Percentiles rank a stretch among this genome's conserved stretches.
These are phyloP conservation scores for Pinna nobilis DNA, from an alignment of 1,140 invertebrate genomes.

Conservation along the genomic window DNA sequence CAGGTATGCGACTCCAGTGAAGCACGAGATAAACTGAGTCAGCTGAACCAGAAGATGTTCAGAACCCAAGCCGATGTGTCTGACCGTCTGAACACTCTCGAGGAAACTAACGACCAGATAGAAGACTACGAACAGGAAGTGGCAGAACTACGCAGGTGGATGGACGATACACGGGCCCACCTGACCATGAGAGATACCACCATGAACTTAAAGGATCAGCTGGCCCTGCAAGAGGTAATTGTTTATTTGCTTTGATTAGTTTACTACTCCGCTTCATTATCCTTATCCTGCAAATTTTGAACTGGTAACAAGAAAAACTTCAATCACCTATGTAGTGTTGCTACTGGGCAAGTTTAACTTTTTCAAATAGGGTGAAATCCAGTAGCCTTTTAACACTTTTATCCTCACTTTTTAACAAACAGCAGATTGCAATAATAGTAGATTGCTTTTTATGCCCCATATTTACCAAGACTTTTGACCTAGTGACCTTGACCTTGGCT, in stretches of 20 bases:
- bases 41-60: constrained; percentile 89
- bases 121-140: constrained; percentile 96
- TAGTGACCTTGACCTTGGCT: too few species aligned
- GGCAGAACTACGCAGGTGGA: constrained; percentile 90
- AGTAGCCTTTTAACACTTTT: too few species aligned
- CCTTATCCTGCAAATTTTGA: too few species aligned
- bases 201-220: constrained; percentile 59
- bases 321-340: neutral
- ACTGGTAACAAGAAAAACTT: neutral
- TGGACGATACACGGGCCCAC: constrained; percentile 87
- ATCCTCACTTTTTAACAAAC: too few species aligned
- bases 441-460: too few species aligned
- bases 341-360: neutral
- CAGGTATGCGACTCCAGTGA: constrained; percentile 88
- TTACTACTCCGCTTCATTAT: too few species aligned
- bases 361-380: neutral
- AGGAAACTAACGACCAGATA: constrained; percentile 95
- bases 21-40: constrained; percentile 87
- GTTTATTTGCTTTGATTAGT: too few species aligned
- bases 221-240: constrained; percentile 64
- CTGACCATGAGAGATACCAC: constrained; percentile 76
- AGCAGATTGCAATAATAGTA: too few species aligned
- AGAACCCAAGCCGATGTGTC: constrained; percentile 88
- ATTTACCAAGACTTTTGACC: too few species aligned
- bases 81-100: constrained; percentile 90